phyloP scores from a whole-genome alignment of 2,888 invertebrate species.

The Brachylomia viminalis region DNA sequence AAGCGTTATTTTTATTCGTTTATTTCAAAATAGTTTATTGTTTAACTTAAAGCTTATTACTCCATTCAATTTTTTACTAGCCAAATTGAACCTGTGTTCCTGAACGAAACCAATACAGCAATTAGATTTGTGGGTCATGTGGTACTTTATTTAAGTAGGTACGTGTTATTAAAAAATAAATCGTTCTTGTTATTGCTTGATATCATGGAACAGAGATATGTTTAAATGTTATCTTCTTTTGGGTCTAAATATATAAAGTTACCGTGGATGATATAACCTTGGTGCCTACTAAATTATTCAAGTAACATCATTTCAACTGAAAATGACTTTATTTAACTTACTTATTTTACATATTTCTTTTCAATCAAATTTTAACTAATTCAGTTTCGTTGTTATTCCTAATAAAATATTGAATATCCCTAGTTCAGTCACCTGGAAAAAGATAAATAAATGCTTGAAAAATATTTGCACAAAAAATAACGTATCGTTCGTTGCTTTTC shows the following conservation, averaged over 20 bases:
- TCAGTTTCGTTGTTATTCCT: neutral
- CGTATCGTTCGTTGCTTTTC: slow-evolving; percentile 77
- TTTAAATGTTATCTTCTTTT: neutral
- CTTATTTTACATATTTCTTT: neutral
- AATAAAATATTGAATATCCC: slow-evolving; percentile 41
- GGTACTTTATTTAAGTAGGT: slow-evolving; percentile 40
- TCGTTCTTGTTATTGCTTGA: slow-evolving; percentile 8
- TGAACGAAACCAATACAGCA: slow-evolving; percentile 1
- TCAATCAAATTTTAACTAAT: neutral
- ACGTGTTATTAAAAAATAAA: slow-evolving; percentile 18
- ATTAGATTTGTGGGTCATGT: slow-evolving; percentile 49
- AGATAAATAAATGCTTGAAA: slow-evolving; percentile 79
- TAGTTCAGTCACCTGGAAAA: slow-evolving; percentile 75
- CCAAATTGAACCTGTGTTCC: slow-evolving; percentile 12
- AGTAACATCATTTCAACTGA: neutral
- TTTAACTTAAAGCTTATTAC: neutral
- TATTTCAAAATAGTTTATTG: neutral
- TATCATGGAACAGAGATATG: no score
- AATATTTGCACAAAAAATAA: slow-evolving; percentile 80
- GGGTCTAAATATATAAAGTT: neutral
- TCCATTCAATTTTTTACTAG: slow-evolving; percentile 11
- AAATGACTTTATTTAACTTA: neutral
- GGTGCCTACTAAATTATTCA: neutral
- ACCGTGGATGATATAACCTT: neutral
- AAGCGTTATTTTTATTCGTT: slow-evolving; percentile 47